Conservation (phyloP, 2,888 invertebrate genomes). For the Odontothrips loti region DNA sequence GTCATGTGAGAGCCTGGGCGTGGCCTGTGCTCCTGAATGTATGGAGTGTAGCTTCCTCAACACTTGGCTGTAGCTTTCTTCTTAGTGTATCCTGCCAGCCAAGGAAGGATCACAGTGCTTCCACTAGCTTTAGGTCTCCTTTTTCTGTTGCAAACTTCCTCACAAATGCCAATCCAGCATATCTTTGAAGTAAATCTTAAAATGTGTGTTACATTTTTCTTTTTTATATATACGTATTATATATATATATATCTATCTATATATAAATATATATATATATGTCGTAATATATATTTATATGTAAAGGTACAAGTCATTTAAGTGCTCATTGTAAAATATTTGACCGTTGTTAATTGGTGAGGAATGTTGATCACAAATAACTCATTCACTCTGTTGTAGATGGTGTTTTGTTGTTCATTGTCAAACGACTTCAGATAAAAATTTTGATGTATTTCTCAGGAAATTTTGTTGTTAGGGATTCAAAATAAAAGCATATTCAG, state of each 20-base stretch:
- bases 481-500: neutral
- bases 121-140: slow-evolving; percentile 23
- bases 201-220: slow-evolving; percentile 24
- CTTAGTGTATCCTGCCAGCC: slow-evolving; percentile 24
- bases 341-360: slow-evolving; percentile 17
- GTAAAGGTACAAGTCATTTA: slow-evolving; percentile 23
- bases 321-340: slow-evolving; percentile 27
- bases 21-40: slow-evolving; percentile 11
- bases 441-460: slow-evolving; percentile 5
- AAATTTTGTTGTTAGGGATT: neutral
- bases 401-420: slow-evolving; percentile 15
- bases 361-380: slow-evolving; percentile 25
- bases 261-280: neutral
- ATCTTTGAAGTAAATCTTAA: slow-evolving; percentile 23
- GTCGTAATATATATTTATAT: slow-evolving; percentile 9
- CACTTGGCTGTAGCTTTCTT: slow-evolving; percentile 7
- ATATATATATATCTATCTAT: slow-evolving; percentile 2
- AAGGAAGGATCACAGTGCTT: slow-evolving; percentile 22
- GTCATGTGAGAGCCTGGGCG: slow-evolving; percentile 16
- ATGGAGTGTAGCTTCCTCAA: slow-evolving; percentile 17
- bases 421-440: neutral
- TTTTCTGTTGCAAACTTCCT: slow-evolving; percentile 23
- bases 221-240: slow-evolving; percentile 4
- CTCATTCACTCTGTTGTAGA: slow-evolving; percentile 19
- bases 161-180: slow-evolving; percentile 24